A percentile compares a stretch with the other conserved stretches of the same genome.
phyloP scores from a whole-genome alignment of 30 jellyfish, hydroid and myxozoan genomes.

The Turritopsis dohrnii region DNA sequence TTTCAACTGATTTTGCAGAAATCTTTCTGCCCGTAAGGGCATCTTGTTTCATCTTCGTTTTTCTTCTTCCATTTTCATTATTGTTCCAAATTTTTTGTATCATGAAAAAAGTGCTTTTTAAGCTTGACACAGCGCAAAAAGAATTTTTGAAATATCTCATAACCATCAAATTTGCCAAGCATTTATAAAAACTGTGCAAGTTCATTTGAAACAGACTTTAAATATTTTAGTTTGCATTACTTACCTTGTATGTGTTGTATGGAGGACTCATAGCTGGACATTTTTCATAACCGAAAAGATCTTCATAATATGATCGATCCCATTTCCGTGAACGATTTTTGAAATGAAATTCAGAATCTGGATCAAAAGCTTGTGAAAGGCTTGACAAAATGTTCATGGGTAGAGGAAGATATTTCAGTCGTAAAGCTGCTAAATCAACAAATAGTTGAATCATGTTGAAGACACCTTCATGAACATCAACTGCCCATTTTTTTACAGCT shows the following conservation, averaged over 20 bases:
- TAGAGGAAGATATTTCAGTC: slow-evolving; percentile 53
- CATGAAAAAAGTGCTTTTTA: too few species aligned
- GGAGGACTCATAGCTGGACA: slow-evolving; percentile 93
- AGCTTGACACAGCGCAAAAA: too few species aligned
- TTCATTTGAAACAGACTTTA: too few species aligned
- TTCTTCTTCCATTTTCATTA: too few species aligned
- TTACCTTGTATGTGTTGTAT: slow-evolving; percentile 56
- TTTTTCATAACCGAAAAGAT: slow-evolving; percentile 78
- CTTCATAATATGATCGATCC: slow-evolving; percentile 86
- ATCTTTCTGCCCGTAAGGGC: too few species aligned
- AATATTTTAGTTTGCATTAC: too few species aligned
- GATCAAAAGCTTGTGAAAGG: slow-evolving; percentile 78
- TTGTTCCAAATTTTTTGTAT: too few species aligned
- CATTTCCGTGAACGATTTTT: slow-evolving; percentile 73
- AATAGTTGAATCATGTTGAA: slow-evolving; percentile 68
- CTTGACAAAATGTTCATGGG: slow-evolving; percentile 44
- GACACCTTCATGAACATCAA: slow-evolving; percentile 87
- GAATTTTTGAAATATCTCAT: too few species aligned
- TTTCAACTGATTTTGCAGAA: too few species aligned
- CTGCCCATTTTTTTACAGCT: slow-evolving; percentile 81
- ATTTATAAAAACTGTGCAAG: too few species aligned
- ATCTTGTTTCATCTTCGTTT: too few species aligned
- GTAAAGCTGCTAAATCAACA: slow-evolving; percentile 74
- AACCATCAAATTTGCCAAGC: too few species aligned
- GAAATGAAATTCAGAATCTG: slow-evolving; percentile 85